Evolutionary conservation across 2,113 vertebrate species (phyloP).

Genomic region (Lathamus discolor): DNA sequence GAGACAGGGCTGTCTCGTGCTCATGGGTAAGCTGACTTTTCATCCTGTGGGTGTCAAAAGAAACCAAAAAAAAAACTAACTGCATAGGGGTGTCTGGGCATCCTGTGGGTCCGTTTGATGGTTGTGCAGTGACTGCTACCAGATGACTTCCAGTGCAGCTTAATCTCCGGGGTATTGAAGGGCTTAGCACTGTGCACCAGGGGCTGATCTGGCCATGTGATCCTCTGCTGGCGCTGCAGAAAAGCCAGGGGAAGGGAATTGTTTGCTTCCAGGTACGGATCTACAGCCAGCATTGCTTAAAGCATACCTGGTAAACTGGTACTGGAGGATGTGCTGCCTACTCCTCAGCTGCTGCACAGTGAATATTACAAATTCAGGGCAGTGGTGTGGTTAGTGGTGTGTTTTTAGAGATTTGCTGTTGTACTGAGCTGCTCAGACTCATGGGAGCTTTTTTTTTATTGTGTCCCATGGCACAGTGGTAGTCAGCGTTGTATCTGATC

Average conservation of each 20-base stretch:
- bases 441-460: neutral
- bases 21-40: neutral
- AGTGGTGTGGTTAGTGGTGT: neutral
- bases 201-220: constrained; percentile 22
- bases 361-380: neutral
- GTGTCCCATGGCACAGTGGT: neutral
- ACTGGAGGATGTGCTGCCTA: neutral
- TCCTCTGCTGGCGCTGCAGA: neutral
- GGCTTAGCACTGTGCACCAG: neutral
- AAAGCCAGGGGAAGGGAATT: neutral
- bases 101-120: neutral
- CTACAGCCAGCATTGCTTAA: neutral
- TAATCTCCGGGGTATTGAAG: constrained; percentile 23
- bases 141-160: constrained; percentile 40
- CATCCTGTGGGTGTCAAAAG: neutral
- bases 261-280: rapidly evolving
- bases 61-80: neutral
- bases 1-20: neutral
- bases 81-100: neutral
- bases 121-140: neutral
- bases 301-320: neutral
- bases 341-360: neutral
- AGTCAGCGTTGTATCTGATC: neutral
- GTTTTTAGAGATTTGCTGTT: neutral
- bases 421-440: neutral